Evolutionary conservation across 37 sponge, comb jelly and placozoan genomes (phyloP).

Genomic region (Cliona cf. orientalis): DNA sequence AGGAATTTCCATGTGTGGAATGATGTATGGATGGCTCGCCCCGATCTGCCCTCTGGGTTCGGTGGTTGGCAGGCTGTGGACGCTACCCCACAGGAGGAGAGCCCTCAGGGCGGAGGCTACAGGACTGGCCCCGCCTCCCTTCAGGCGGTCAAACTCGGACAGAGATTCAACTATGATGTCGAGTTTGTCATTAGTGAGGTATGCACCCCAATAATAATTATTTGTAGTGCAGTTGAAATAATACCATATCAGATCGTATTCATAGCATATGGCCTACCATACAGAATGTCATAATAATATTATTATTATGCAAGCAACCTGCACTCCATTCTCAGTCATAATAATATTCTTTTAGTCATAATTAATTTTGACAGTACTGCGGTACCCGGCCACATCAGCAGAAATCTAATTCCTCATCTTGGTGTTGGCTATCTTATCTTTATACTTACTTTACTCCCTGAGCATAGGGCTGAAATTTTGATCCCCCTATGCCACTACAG

Average conservation of each 20-base stretch:
- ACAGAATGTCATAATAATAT: too few relatives aligned
- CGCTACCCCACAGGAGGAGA: conserved; percentile 84
- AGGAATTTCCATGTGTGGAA: conserved; percentile 92
- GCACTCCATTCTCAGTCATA: too few relatives aligned
- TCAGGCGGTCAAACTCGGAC: conserved; percentile 74
- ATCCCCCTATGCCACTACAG: background rate
- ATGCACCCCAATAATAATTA: too few relatives aligned
- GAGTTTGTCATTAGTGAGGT: conserved; percentile 88
- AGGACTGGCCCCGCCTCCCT: conserved; percentile 70
- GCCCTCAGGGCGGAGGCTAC: conserved; percentile 64
- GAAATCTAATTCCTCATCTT: too few relatives aligned
- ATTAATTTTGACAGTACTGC: too few relatives aligned
- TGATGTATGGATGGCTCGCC: conserved; percentile 78
- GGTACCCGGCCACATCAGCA: too few relatives aligned
- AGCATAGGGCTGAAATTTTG: background rate
- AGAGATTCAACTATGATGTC: conserved; percentile 71
- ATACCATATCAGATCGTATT: too few relatives aligned
- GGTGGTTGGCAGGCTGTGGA: conserved; percentile 89
- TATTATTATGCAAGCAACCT: too few relatives aligned
- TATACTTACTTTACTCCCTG: background rate
- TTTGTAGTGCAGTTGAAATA: too few relatives aligned
- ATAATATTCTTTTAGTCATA: too few relatives aligned
- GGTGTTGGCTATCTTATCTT: too few relatives aligned
- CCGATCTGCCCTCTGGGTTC: conserved; percentile 74
- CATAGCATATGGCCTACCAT: too few relatives aligned